Base-by-base conservation (phyloP, 1,140 invertebrate species). In the Bemisia tabaci region DNA sequence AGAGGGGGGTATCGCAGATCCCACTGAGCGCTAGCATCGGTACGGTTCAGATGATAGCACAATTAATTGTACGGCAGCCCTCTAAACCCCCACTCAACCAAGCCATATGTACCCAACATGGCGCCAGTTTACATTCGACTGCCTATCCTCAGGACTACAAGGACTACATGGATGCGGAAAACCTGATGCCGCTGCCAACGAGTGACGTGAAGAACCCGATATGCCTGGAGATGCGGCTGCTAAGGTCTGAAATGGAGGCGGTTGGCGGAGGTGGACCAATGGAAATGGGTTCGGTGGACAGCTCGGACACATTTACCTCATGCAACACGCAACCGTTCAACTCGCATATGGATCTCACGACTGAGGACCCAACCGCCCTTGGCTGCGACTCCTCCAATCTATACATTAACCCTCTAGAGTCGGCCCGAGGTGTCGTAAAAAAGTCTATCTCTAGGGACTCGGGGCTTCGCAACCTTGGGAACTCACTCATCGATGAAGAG, bases 311-410 rank as follows among this genome's bases (percentile, higher is more conserved):
- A 65, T 97, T 93, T 79, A 91, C 91, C 75, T 95, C 91, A 79
- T 97, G 94, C 82, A 88, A 92, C 81, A 96, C 94, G 70, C 92
- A 95, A 81, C 92, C 92, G 72, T 94, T 90, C 79, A 85, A 89
- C 77, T 94, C 91, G 1, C 81, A 84, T 74, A 80, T 74, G 61
- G 68, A 69, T 39, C 23, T 69, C 17, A 68, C 67, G 1, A 33
- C 62, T 23, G 66, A 63, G 2, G 66, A 67, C 61, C 5, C 22
- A 63, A 83, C 86, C 70, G 87, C 89, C 75, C 79, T 79, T 73
- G 82, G 81, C 76, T 80, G 79, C 65, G 80, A 81, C 70, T 76
- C 85, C 69, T 89, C 89, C 75, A 95, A 94, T 81, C 83, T 95
- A 69, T 96, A 95, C 79, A 87, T 95, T 73, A 95, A 95, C 80